phyloP scores from a whole-genome alignment of 2,797 vertebrate species.

The Dendrocincla fuliginosa region DNA sequence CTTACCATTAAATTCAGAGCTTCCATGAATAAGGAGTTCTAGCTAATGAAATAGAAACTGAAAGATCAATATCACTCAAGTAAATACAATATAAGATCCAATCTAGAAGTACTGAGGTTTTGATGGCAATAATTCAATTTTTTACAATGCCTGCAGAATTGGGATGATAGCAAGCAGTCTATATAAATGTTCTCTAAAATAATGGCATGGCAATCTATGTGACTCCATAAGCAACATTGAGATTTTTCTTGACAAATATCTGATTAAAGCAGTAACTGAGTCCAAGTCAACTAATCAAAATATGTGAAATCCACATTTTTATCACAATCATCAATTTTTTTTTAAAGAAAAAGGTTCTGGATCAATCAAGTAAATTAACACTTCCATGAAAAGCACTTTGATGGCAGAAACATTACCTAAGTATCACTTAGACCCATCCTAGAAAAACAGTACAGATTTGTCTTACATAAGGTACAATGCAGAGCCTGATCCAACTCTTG shows the following conservation, averaged over 20 bases:
- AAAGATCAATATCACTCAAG: constrained; percentile 50
- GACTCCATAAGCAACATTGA: not conserved
- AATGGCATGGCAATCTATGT: not conserved
- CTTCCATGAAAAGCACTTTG: not conserved
- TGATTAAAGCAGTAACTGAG: not conserved
- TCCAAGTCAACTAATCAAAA: not conserved
- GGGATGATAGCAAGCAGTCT: not conserved
- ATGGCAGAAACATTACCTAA: not conserved
- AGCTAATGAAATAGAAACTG: constrained; percentile 48
- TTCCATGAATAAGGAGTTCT: constrained; percentile 10
- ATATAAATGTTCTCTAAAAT: not conserved
- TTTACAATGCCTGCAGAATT: not conserved
- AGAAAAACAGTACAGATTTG: not conserved
- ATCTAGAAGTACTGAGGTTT: not conserved
- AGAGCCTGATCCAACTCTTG: not conserved
- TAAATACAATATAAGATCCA: constrained; percentile 27
- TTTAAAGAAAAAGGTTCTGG: not conserved
- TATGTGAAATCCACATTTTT: not conserved
- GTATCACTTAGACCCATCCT: not conserved
- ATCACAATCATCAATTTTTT: not conserved
- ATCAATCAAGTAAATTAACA: not conserved
- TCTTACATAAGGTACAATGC: not conserved
- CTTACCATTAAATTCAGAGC: constrained; percentile 11
- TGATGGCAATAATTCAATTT: not conserved
- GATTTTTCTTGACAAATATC: not conserved